Base-by-base conservation (phyloP, 1,140 invertebrate genomes). In the Colletes latitarsis region DNA sequence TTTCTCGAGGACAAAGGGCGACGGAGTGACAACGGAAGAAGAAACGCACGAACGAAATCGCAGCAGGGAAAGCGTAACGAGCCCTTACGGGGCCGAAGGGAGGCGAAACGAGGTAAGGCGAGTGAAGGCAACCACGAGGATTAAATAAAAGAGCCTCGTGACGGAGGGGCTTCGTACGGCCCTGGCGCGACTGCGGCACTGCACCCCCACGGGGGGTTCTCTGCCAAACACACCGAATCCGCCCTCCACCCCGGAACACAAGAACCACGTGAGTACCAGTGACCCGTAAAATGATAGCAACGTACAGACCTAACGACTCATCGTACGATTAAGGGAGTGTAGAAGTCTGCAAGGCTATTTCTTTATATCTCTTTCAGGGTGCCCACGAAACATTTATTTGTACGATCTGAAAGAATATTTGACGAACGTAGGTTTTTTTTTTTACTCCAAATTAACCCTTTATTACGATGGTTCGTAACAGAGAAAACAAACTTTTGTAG, bases 161-260 rank as follows among this genome's bases (percentile, higher is more conserved):
- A 94, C 93, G 93, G 93, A 93, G 92, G 91, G 93, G 88, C 88
- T 94, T 92, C 93, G 93, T 74, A 93, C 92, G 91, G 93, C 93
- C 89, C 91, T 94, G 92, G 93, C 93, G 92, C 93, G 93, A 91
- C 92, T 94, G 93, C 93, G 93, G 90, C 92, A 93, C 86, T 92
- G 93, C 92, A 92, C 92, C 92, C 92, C 93, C 81, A 89, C 92
- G 73, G 93, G 93, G 91, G 91, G 92, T 86, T 93, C 93, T 82
- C 86, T 93, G 90, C 92, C 93, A 83, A 93, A 90, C 82, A 90
- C 93, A 80, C 92, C 92, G 82, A 93, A 93, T 91, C 92, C 92
- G 85, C 90, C 93, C 81, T 89, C 92, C 74, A 93, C 92, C 82
- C 93, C 93, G 73, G 93, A 93, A 83, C 93, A 92, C 84, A 93